Conservation (phyloP, 2,888 invertebrate species). For the Athetis lepigone region DNA sequence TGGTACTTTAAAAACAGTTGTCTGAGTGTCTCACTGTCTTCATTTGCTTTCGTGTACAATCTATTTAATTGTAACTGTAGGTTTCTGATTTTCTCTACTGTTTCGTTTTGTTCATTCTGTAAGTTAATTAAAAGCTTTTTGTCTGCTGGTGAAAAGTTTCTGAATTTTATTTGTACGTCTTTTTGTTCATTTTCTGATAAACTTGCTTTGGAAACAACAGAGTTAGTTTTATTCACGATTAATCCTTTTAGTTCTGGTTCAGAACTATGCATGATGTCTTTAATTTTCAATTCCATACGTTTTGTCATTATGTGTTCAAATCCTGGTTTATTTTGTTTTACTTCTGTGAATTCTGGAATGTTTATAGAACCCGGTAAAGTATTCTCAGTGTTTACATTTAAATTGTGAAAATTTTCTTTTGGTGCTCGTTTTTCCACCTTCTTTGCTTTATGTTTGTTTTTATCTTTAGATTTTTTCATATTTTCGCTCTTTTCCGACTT, state of each 20-base stretch:
- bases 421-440: too few relatives aligned
- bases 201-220: neutral
- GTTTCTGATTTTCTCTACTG: neutral
- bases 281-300: too few relatives aligned
- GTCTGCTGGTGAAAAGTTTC: constrained; percentile 3
- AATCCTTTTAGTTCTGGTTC: neutral
- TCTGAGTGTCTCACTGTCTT: constrained; percentile 5
- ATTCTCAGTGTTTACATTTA: too few relatives aligned
- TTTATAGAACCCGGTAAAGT: too few relatives aligned
- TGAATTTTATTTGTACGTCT: constrained; percentile 10
- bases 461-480: too few relatives aligned
- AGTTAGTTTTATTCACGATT: neutral
- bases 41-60: constrained; percentile 1
- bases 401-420: too few relatives aligned
- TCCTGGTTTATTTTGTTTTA: constrained; percentile 1
- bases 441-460: too few relatives aligned
- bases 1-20: constrained; percentile 12
- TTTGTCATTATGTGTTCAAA: neutral
- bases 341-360: constrained; percentile 8
- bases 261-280: neutral
- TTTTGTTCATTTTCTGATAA: constrained; percentile 2
- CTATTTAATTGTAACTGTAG: neutral
- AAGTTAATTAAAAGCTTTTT: neutral
- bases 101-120: neutral
- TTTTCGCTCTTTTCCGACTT: too few relatives aligned